A percentile compares a stretch with the other conserved stretches of the same genome.
These are phyloP conservation scores for Scaptomyza hsui DNA, from an alignment of 1,140 invertebrate species.

Conservation along the genomic window DNA sequence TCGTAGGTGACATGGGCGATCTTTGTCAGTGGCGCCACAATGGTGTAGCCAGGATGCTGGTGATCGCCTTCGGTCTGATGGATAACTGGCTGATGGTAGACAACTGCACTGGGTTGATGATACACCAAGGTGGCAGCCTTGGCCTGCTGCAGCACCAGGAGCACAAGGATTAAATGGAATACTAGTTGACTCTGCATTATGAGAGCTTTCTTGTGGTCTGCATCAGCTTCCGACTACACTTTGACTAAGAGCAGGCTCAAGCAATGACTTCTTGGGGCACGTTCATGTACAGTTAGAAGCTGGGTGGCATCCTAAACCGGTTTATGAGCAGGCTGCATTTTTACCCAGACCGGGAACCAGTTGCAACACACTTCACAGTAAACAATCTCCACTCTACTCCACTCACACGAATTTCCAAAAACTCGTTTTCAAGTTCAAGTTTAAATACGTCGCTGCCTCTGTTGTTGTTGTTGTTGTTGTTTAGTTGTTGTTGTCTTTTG, in stretches of 20 bases:
- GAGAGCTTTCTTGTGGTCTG: constrained; percentile 12
- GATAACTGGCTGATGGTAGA: constrained; percentile 40
- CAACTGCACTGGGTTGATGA: constrained; percentile 52
- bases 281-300: constrained; percentile 38
- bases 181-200: constrained; percentile 10
- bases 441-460: constrained; percentile 42
- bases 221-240: constrained; percentile 32
- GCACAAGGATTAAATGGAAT: constrained; percentile 6
- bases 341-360: constrained; percentile 43
- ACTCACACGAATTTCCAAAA: constrained; percentile 37
- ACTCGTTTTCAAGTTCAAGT: constrained; percentile 83
- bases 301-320: constrained; percentile 42
- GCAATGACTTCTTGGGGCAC: constrained; percentile 24
- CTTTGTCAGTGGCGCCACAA: constrained; percentile 73
- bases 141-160: constrained; percentile 9
- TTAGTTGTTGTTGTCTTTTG: constrained; percentile 22
- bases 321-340: constrained; percentile 41
- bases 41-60: constrained; percentile 65
- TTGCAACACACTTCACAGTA: constrained; percentile 50
- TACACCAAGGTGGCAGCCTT: constrained; percentile 59
- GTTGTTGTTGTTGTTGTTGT: constrained; percentile 20
- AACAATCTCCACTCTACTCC: constrained; percentile 32
- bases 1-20: constrained; percentile 76
- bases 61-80: constrained; percentile 22
- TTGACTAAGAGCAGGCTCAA: constrained; percentile 48